Percentiles rank a stretch among this genome's conserved stretches.
Evolutionary conservation across 2,888 invertebrate species (phyloP).

Genomic region (Leptinotarsa haldemani): DNA sequence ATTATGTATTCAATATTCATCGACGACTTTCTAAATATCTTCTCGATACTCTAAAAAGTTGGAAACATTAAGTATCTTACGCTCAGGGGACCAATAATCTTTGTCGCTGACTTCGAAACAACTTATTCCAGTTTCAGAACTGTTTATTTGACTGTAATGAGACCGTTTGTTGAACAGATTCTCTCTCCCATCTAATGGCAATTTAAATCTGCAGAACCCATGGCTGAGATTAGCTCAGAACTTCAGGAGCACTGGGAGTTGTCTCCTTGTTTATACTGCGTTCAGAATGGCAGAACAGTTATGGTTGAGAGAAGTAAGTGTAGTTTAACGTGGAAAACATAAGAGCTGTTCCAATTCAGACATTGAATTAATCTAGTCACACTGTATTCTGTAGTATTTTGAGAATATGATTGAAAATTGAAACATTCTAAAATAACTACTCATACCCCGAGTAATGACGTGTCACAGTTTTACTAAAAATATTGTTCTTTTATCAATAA

Average conservation of each 20-base stretch:
- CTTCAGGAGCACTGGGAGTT: slow-evolving; percentile 12
- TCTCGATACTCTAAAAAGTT: background rate
- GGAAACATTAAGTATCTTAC: background rate
- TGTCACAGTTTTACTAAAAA: too few species aligned
- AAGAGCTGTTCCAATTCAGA: background rate
- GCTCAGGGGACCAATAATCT: background rate
- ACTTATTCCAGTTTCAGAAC: slow-evolving; percentile 1
- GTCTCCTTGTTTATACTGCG: slow-evolving; percentile 8
- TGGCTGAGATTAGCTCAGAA: background rate
- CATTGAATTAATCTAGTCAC: too few species aligned
- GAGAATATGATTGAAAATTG: too few species aligned
- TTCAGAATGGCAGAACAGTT: slow-evolving; percentile 8
- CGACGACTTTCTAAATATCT: background rate
- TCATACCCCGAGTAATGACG: too few species aligned
- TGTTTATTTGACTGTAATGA: slow-evolving; percentile 1
- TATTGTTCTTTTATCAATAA: too few species aligned
- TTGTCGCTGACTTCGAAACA: background rate
- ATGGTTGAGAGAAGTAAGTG: background rate
- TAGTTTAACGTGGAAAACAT: background rate
- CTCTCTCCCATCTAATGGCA: background rate
- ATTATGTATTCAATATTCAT: background rate
- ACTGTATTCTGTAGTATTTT: too few species aligned
- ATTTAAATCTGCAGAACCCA: slow-evolving; percentile 2
- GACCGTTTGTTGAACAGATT: background rate
- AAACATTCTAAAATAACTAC: too few species aligned